These are phyloP conservation scores for Oscheius sp. DNA, from an alignment of 2,888 invertebrate genomes.

Conservation along the genomic window DNA sequence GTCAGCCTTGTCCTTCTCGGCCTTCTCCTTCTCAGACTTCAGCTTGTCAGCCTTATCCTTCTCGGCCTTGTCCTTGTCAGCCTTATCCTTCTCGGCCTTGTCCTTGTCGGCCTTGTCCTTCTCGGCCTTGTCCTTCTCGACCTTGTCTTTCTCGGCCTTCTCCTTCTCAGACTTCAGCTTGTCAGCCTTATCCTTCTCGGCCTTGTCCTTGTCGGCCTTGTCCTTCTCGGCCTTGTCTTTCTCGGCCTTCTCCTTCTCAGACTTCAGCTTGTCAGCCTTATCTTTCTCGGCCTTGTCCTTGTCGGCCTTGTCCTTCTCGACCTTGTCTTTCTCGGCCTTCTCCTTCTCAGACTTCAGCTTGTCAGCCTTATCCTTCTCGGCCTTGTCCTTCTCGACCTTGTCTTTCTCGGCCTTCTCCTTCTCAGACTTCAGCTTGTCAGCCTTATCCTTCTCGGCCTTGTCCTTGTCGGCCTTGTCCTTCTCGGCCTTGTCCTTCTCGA, in stretches of 20 bases:
- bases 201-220: neutral
- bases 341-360: constrained; percentile 3
- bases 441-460: constrained; percentile 9
- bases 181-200: constrained; percentile 1
- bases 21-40: neutral
- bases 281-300: constrained; percentile 2
- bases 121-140: constrained; percentile 6
- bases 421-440: neutral
- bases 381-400: constrained; percentile 14
- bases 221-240: constrained; percentile 10
- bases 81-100: constrained; percentile 4
- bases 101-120: constrained; percentile 7
- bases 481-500: neutral
- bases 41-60: constrained; percentile 1
- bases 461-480: constrained; percentile 2
- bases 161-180: neutral
- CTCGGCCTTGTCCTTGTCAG: constrained; percentile 1
- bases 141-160: constrained; percentile 1
- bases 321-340: constrained; percentile 13
- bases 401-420: constrained; percentile 5
- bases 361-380: constrained; percentile 2
- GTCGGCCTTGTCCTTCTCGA: constrained; percentile 1
- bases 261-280: constrained; percentile 1
- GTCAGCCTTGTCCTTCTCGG: constrained; percentile 2
- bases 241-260: constrained; percentile 8